These are phyloP conservation scores for Aurelia sp. DNA, from an alignment of 30 jellyfish, hydroid and myxozoan genomes.

Conservation along the genomic window DNA sequence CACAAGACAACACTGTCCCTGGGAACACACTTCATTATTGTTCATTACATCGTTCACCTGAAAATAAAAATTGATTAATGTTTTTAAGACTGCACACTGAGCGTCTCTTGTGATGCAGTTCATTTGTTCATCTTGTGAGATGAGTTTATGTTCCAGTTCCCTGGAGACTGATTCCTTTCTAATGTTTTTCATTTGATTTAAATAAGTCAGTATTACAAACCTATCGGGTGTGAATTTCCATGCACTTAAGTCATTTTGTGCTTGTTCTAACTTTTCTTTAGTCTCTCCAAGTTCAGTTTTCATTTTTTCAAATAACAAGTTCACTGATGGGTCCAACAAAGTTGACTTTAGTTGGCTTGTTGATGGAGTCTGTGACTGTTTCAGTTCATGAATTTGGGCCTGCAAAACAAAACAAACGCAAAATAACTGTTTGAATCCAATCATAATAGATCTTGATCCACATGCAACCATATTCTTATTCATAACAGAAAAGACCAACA, in stretches of 20 bases:
- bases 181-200: constrained; percentile 56
- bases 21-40: background rate
- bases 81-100: constrained; percentile 14
- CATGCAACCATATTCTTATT: no score
- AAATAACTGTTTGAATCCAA: no score
- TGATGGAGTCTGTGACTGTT: constrained; percentile 96
- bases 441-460: no score
- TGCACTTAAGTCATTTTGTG: constrained; percentile 98
- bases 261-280: constrained; percentile 97
- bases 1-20: no score
- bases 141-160: constrained; percentile 35
- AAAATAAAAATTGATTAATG: constrained; percentile 2
- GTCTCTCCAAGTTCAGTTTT: constrained; percentile 96
- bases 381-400: constrained; percentile 95
- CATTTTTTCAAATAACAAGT: constrained; percentile 96
- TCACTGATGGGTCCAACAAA: constrained; percentile 97
- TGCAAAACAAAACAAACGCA: background rate
- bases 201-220: constrained; percentile 78
- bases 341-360: constrained; percentile 89
- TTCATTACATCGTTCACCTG: constrained; percentile 22
- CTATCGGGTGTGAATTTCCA: constrained; percentile 99
- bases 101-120: constrained; percentile 14
- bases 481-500: no score
- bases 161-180: constrained; percentile 16
- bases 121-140: constrained; percentile 2